These are phyloP conservation scores for Schrankia costaestrigalis DNA, from an alignment of 2,888 invertebrate species.

Conservation along the genomic window DNA sequence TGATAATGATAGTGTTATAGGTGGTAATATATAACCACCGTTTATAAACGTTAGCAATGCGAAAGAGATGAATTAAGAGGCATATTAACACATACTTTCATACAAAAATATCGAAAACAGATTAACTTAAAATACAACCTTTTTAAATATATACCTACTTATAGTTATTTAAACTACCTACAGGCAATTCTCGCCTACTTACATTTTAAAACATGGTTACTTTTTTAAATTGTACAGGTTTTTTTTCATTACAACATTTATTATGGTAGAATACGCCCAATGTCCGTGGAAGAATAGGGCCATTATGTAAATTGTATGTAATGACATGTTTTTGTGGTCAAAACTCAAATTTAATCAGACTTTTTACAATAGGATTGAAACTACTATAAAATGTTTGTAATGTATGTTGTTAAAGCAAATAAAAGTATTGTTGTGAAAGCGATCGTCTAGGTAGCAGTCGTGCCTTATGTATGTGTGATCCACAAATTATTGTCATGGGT, in stretches of 20 bases:
- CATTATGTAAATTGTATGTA: conserved; percentile 55
- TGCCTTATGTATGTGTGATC: no score
- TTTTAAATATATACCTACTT: conserved; percentile 23
- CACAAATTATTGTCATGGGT: no score
- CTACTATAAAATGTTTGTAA: no score
- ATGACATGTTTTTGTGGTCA: conserved; percentile 39
- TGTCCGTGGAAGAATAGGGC: conserved; percentile 46
- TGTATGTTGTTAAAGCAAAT: no score
- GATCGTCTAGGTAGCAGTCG: no score
- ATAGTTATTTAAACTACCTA: conserved; percentile 14
- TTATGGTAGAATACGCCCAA: conserved; percentile 40
- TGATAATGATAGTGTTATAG: no score
- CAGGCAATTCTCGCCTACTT: conserved; percentile 50
- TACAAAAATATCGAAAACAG: conserved; percentile 23
- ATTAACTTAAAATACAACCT: conserved; percentile 38
- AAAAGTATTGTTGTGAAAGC: no score
- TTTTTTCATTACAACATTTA: conserved; percentile 37
- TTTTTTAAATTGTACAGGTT: conserved; percentile 36
- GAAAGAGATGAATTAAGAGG: no score
- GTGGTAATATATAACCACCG: no score
- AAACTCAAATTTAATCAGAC: not conserved
- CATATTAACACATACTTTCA: conserved; percentile 36
- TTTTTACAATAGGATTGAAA: no score
- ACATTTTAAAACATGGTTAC: conserved; percentile 40
- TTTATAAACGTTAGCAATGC: no score